These are phyloP conservation scores for Crossaster papposus DNA, from an alignment of 53 echinoderm and acorn worm genomes.

Conservation along the genomic window DNA sequence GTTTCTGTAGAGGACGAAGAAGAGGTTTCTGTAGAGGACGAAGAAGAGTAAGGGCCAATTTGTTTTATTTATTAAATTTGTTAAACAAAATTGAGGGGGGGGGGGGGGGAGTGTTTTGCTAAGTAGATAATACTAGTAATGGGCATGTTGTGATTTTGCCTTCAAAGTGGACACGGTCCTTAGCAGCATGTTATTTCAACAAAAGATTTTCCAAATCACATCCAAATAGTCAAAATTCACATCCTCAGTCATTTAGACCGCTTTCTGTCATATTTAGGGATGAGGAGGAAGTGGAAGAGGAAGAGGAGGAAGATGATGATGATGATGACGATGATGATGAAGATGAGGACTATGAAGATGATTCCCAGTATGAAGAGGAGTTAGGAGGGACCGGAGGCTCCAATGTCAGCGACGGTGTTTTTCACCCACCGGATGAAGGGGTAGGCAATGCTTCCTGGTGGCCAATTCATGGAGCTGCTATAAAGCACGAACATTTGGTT, in stretches of 20 bases:
- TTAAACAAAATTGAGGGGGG: no score
- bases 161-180: no score
- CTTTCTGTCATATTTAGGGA: background rate
- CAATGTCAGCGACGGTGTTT: slow-evolving; percentile 9
- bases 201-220: no score
- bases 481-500: no score
- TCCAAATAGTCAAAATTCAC: no score
- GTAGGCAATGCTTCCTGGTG: background rate
- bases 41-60: slow-evolving; percentile 41
- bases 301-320: slow-evolving; percentile 68
- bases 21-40: slow-evolving; percentile 38
- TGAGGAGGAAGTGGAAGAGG: slow-evolving; percentile 68
- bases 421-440: background rate
- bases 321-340: slow-evolving; percentile 81
- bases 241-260: no score
- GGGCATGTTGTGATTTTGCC: no score
- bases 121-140: no score
- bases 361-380: slow-evolving; percentile 63
- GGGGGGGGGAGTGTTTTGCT: no score
- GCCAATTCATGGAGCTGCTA: no score
- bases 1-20: slow-evolving; percentile 59
- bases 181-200: no score
- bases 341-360: slow-evolving; percentile 73
- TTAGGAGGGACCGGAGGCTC: slow-evolving; percentile 53
- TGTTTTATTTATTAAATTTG: background rate